phyloP scores from a whole-genome alignment of 2,113 vertebrate genomes.

The Python bivittatus region DNA sequence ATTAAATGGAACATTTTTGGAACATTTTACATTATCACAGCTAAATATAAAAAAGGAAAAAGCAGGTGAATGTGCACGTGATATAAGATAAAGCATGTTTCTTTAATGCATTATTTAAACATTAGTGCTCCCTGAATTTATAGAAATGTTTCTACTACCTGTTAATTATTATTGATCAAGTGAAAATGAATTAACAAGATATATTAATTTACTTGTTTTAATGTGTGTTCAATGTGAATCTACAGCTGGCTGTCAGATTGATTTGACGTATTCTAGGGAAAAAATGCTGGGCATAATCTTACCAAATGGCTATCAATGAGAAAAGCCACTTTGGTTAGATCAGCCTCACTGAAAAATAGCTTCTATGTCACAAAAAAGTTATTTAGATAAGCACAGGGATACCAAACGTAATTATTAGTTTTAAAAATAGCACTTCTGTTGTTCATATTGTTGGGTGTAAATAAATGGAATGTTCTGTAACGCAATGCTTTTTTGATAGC shows the following conservation, averaged over 20 bases:
- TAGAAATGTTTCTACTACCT: background rate
- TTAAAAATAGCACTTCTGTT: background rate
- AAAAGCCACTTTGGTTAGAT: background rate
- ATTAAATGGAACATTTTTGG: background rate
- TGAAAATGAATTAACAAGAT: background rate
- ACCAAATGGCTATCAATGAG: background rate
- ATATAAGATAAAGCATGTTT: background rate
- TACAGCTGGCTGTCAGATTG: background rate
- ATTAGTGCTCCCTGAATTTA: background rate
- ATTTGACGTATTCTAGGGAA: background rate
- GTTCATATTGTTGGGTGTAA: background rate
- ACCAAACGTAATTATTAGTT: background rate
- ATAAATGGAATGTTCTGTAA: background rate
- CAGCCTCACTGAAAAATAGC: background rate
- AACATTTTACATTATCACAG: background rate
- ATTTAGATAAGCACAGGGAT: background rate
- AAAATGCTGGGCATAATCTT: background rate
- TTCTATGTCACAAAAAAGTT: background rate
- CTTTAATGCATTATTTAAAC: background rate
- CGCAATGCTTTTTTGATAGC: background rate
- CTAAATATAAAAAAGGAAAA: background rate
- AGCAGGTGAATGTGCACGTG: background rate
- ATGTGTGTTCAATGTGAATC: background rate
- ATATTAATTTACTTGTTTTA: background rate
- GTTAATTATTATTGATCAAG: background rate